phyloP scores from a whole-genome alignment of 2,113 vertebrate species.

The Upupa epops region DNA sequence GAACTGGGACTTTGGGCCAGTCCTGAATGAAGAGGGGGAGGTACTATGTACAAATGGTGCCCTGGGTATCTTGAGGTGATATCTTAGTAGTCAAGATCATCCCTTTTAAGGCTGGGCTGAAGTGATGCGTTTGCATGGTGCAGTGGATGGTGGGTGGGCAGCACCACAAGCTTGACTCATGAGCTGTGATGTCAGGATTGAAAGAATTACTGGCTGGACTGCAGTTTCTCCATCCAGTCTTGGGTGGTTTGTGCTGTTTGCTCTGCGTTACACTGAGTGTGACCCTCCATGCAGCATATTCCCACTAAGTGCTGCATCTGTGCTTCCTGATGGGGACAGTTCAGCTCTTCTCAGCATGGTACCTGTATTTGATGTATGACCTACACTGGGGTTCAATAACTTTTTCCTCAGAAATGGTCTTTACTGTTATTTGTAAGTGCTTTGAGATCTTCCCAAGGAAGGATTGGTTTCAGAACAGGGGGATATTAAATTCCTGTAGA shows the following conservation, averaged over 20 bases:
- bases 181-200: accelerated
- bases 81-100: background rate
- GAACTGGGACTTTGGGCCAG: background rate
- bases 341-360: background rate
- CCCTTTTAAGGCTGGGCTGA: background rate
- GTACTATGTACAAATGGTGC: background rate
- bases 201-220: background rate
- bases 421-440: background rate
- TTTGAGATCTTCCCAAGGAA: conserved; percentile 29
- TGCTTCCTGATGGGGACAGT: background rate
- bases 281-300: background rate
- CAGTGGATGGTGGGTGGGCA: background rate
- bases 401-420: background rate
- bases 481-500: conserved; percentile 7
- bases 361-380: background rate
- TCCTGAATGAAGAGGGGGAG: background rate
- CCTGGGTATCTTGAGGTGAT: background rate
- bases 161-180: accelerated
- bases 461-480: background rate
- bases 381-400: background rate
- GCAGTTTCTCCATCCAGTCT: background rate
- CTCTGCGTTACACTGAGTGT: accelerated
- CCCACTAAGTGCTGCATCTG: accelerated
- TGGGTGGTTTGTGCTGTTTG: background rate
- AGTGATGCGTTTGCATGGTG: background rate